Evolutionary conservation across 2,113 vertebrate species (phyloP), one percentile per base, ranked within the genome.

Genomic region (Trinectes maculatus): DNA sequence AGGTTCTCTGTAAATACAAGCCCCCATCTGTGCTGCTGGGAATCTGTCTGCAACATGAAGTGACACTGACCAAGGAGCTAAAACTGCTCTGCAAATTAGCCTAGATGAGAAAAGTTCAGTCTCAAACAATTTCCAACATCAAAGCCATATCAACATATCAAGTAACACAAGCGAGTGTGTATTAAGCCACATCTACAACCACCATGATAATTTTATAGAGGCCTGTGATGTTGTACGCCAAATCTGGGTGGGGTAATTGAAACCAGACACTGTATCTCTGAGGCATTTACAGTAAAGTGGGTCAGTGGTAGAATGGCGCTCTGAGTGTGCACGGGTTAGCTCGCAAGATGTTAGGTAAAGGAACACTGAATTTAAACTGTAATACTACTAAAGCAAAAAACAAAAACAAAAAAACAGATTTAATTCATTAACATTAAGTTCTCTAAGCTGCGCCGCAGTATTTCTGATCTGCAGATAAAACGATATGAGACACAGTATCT

Each of bases 241-340:
- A 61, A 82, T 79, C 67, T 87, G 77, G 85, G 87, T 77, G 84
- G 75, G 61, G 80, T 93, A 93, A 92, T 90, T 92, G 85, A 83
- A 92, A 61, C 84, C 90, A 92, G 90, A 79, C 87, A 25, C 40
- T 56, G 57, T 73, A 78, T 85, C 74, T 86, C 78, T 74, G 76
- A 81, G 66, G 79, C 78, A 77, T 86, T 83, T 72, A 79, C 74
- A 79, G 87, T 85, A 87, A 91, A 85, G 83, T 86, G 82, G 83
- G 83, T 82, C 89, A 82, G 18, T 59, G 77, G 60, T 40, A 62
- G 57, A 72, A 33, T 36, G 49, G 37, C 6, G 18, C 63, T 70
- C 57, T 62, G 51, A 47, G 18, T 71, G 24, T 76, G 73, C 54
- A 74, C 28, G 55, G 43, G 58, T 61, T 34, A 1, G 47, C 44